phyloP scores from a whole-genome alignment of 2,888 invertebrate species.

The Leucania comma region DNA sequence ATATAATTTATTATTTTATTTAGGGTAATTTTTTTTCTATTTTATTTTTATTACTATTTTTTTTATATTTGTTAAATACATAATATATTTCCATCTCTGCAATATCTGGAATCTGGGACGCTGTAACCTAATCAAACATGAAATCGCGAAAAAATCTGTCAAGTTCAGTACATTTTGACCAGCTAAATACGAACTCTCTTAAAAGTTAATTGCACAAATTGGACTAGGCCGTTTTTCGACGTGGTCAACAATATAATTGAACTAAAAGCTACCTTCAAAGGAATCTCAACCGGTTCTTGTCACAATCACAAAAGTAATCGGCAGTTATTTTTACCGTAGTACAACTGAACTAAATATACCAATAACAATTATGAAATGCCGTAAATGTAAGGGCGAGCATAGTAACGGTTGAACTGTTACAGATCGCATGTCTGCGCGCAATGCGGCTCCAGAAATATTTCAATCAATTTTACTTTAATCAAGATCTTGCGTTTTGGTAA shows the following conservation, averaged over 20 bases:
- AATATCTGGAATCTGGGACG: too few species aligned
- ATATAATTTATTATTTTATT: too few species aligned
- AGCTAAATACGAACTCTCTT: too few species aligned
- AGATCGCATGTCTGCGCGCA: conserved; percentile 80
- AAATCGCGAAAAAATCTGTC: too few species aligned
- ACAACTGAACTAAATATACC: conserved; percentile 67
- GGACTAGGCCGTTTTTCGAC: background rate
- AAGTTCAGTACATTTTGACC: too few species aligned
- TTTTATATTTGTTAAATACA: too few species aligned
- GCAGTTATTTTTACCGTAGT: conserved; percentile 62
- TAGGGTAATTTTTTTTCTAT: too few species aligned
- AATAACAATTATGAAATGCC: conserved; percentile 71
- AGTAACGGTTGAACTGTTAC: conserved; percentile 76
- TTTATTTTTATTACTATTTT: too few species aligned
- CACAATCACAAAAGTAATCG: conserved; percentile 38
- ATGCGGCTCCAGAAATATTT: conserved; percentile 71
- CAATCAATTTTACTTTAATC: conserved; percentile 59
- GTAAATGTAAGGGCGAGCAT: conserved; percentile 79
- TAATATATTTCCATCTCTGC: too few species aligned
- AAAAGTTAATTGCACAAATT: background rate
- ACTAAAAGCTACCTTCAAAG: conserved; percentile 22
- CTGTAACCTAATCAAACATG: too few species aligned
- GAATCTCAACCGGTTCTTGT: conserved; percentile 49
- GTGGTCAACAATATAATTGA: conserved; percentile 3
- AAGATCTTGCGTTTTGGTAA: conserved; percentile 70